Evolutionary conservation across 2,113 vertebrate genomes (phyloP).

Genomic region (Cynocephalus volans): DNA sequence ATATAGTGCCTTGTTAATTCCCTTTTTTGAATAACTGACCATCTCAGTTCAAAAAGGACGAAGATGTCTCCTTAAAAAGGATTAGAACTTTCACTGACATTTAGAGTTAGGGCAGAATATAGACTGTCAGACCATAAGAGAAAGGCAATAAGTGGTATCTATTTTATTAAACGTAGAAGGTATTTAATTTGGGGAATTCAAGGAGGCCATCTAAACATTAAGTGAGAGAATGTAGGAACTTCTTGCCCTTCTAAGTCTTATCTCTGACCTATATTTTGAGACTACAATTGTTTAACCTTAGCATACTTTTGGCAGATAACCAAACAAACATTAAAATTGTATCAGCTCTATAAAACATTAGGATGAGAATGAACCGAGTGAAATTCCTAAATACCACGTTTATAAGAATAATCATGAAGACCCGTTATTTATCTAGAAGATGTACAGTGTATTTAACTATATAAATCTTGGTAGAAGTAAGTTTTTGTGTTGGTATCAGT

Average conservation of each 20-base stretch:
- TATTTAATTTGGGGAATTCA: not conserved
- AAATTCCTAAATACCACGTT: not conserved
- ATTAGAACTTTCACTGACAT: not conserved
- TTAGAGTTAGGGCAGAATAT: not conserved
- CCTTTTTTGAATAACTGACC: not conserved
- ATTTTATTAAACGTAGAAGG: not conserved
- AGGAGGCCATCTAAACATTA: not conserved
- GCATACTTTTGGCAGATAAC: not conserved
- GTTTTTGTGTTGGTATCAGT: not conserved
- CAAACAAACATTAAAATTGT: not conserved
- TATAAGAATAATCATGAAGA: not conserved
- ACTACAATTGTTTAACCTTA: not conserved
- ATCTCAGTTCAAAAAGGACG: not conserved
- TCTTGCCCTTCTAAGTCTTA: not conserved
- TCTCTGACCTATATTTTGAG: not conserved
- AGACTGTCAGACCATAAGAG: not conserved
- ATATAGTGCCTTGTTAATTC: not conserved
- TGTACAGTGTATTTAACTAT: not conserved
- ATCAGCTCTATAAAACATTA: slow-evolving; percentile 21
- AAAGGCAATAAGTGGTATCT: not conserved
- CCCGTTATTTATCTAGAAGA: not conserved
- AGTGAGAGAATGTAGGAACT: not conserved
- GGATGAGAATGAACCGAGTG: not conserved
- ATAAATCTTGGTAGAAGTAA: not conserved
- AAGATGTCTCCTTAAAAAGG: not conserved